Evolutionary conservation across 2,113 vertebrate species (phyloP).

Genomic region (Lynx canadensis): DNA sequence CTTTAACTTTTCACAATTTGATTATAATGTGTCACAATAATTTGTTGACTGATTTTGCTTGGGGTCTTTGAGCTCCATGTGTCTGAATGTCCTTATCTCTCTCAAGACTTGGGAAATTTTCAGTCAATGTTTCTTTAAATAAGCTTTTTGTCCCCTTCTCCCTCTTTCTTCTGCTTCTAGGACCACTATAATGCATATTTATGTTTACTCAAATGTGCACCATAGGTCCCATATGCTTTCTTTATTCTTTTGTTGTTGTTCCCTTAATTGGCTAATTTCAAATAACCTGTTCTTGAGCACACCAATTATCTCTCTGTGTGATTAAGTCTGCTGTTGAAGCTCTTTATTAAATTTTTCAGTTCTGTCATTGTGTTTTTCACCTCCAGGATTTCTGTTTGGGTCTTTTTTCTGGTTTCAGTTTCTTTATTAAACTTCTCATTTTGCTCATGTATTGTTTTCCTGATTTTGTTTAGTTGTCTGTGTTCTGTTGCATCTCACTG

Average conservation of each 20-base stretch:
- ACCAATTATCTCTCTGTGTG: not conserved
- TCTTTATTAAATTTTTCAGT: too few species aligned
- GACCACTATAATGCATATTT: not conserved
- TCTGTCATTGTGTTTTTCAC: too few species aligned
- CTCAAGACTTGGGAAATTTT: not conserved
- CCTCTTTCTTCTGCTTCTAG: not conserved
- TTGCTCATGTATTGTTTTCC: not conserved
- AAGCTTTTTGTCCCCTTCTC: not conserved
- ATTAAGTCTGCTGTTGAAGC: not conserved
- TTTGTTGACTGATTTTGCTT: not conserved
- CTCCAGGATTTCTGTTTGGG: too few species aligned
- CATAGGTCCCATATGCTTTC: not conserved
- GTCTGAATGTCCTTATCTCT: not conserved
- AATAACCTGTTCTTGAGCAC: not conserved
- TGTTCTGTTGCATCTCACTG: not conserved
- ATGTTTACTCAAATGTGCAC: not conserved
- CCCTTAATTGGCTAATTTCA: not conserved
- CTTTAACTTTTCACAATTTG: not conserved
- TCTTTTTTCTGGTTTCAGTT: too few species aligned
- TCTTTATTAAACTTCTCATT: not conserved
- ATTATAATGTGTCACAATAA: not conserved
- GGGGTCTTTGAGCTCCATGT: not conserved
- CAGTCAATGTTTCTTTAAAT: not conserved
- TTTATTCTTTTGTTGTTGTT: not conserved
- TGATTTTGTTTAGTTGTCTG: not conserved